Percentiles rank a stretch among this genome's conserved stretches.
Conservation (phyloP, 1,140 invertebrate genomes). For the Cotesia typhae region DNA sequence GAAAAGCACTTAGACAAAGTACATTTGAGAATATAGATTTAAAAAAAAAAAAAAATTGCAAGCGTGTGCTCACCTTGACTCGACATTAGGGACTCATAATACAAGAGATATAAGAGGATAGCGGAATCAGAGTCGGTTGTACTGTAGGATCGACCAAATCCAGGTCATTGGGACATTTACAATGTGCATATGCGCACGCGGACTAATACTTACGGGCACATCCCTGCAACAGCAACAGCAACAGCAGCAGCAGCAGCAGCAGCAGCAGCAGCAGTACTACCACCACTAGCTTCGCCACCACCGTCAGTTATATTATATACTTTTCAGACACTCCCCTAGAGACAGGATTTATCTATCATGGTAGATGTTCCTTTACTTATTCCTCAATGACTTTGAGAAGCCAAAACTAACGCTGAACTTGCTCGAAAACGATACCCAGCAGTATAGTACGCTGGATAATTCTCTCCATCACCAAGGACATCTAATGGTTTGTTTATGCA, state of each 20-base stretch:
- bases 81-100: background rate
- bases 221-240: slow-evolving; percentile 37
- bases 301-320: no score
- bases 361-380: no score
- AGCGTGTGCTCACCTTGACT: slow-evolving; percentile 33
- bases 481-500: no score
- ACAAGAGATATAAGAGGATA: background rate
- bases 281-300: no score
- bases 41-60: slow-evolving; percentile 9
- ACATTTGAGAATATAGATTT: background rate
- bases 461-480: no score
- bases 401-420: no score
- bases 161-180: slow-evolving; percentile 56
- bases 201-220: slow-evolving; percentile 33
- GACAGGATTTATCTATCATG: no score
- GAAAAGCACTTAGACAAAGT: background rate
- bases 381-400: no score
- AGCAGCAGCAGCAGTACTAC: background rate
- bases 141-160: slow-evolving; percentile 43
- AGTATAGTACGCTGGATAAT: no score
- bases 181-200: slow-evolving; percentile 36
- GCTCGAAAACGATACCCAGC: no score
- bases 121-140: background rate
- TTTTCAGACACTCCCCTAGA: no score
- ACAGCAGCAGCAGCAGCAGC: no score